A percentile compares a stretch with the other conserved stretches of the same genome.
phyloP scores from a whole-genome alignment of 2,113 vertebrate species.

The Brienomyrus longianalis region DNA sequence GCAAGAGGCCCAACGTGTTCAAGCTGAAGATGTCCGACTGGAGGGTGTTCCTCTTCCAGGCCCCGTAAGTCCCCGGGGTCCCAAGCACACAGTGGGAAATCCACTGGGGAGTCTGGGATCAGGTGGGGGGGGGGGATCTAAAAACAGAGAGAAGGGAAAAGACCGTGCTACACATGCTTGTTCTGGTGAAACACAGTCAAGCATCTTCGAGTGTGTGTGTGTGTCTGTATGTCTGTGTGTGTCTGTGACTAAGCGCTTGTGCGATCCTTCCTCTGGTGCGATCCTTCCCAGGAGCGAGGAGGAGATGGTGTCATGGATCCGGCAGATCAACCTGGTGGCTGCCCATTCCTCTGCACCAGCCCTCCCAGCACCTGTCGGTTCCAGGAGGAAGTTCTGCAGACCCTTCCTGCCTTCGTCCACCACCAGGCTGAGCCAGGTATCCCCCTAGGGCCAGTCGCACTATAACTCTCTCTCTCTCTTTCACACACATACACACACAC shows the following conservation, averaged over 20 bases:
- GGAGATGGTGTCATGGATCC: conserved; percentile 96
- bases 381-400: conserved; percentile 93
- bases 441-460: neutral
- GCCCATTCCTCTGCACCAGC: conserved; percentile 92
- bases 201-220: neutral
- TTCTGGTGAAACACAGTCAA: neutral
- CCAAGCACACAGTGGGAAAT: neutral
- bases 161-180: neutral
- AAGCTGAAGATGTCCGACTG: conserved; percentile 95
- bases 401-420: conserved; percentile 77
- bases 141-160: neutral
- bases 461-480: neutral
- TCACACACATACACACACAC: neutral
- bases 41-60: conserved; percentile 94
- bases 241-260: neutral
- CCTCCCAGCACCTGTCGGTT: conserved; percentile 91
- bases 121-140: neutral
- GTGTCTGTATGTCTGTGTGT: neutral
- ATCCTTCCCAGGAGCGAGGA: conserved; percentile 88
- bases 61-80: conserved; percentile 67
- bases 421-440: conserved; percentile 80
- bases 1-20: conserved; percentile 86
- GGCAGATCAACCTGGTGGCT: conserved; percentile 88
- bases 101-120: neutral
- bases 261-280: neutral